These are phyloP conservation scores for Austrolebias charrua DNA, from an alignment of 2,797 vertebrate species.

Conservation along the genomic window DNA sequence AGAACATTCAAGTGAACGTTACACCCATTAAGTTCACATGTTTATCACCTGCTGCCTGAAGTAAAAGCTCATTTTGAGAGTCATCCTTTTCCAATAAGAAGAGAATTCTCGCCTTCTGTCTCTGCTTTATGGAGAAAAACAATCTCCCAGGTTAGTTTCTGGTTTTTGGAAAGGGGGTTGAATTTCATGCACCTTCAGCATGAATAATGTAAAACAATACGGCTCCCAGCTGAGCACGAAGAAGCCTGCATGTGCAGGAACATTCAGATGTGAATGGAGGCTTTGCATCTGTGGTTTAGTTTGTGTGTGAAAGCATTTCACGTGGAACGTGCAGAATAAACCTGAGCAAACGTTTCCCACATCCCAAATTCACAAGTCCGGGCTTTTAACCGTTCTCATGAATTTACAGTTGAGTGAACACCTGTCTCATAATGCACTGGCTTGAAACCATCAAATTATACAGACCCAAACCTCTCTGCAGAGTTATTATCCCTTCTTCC, in stretches of 20 bases:
- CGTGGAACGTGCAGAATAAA: background rate
- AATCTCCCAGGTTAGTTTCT: conserved; percentile 49
- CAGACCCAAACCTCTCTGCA: conserved; percentile 39
- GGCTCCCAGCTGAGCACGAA: conserved; percentile 48
- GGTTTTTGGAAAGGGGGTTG: conserved; percentile 51
- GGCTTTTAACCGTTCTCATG: background rate
- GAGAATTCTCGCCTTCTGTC: conserved; percentile 48
- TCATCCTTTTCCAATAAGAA: conserved; percentile 59
- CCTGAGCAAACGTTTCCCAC: conserved; percentile 1
- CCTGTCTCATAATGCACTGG: conserved; percentile 5
- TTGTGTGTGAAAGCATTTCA: background rate
- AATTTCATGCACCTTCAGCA: conserved; percentile 66
- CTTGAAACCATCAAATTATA: conserved; percentile 25
- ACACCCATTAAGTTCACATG: background rate
- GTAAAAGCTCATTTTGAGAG: conserved; percentile 48
- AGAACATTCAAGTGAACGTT: background rate
- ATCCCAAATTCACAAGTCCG: background rate
- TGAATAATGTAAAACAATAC: conserved; percentile 72
- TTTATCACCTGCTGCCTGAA: too few species aligned
- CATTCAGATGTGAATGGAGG: conserved; percentile 12
- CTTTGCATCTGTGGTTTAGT: background rate
- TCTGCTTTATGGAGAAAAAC: conserved; percentile 45
- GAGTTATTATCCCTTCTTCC: conserved; percentile 42
- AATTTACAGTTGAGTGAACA: conserved; percentile 12
- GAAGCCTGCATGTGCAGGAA: conserved; percentile 39